Evolutionary conservation across 2,888 invertebrate species (phyloP), one percentile per base, ranked within the genome.

Genomic region (Aelia acuminata): DNA sequence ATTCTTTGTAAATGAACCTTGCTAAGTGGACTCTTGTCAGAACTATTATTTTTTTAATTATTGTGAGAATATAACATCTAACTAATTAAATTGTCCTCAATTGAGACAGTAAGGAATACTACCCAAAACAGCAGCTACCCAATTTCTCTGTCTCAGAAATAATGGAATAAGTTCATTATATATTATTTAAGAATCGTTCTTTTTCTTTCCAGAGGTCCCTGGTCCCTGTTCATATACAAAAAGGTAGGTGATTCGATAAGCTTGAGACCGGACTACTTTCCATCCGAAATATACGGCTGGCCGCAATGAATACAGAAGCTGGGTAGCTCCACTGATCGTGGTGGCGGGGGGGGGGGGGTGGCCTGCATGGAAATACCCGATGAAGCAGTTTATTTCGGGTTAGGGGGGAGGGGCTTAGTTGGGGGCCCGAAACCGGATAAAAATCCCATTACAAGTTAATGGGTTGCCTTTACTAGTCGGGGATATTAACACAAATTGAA

Each of bases 401-500:
- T 80, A 70, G 63, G 63, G 39, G n/a, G 43, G 43, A 22, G n/a
- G 43, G 43, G 10, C 80, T 80, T 43, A 80, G 80, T 43, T n/a
- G 2, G 31, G 35, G 35, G 63, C 80, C 80, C 7, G 22, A 80
- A 80, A 80, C 80, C 80, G 80, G 80, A 80, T 80, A 80, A 80
- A 80, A 80, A 80, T 80, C 80, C 80, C 80, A 80, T 80, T 80
- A 80, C 80, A 80, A 80, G 80, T 80, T 80, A 80, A 80, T 80
- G 80, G n/a, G 80, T n/a, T 47, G 43, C 80, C 80, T 43, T 43
- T n/a, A 39, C 80, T 47, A 39, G 39, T 47, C 80, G 18, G 80
- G 43, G 80, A 80, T 80, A 80, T 80, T 80, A 80, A 80, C 80
- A 80, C 43, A 39, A 80, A 80, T 80, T 80, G 80, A 80, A 80